Percentiles rank a stretch among this genome's conserved stretches.
phyloP scores from a whole-genome alignment of 2,113 vertebrate species.

The Mellivora capensis region DNA sequence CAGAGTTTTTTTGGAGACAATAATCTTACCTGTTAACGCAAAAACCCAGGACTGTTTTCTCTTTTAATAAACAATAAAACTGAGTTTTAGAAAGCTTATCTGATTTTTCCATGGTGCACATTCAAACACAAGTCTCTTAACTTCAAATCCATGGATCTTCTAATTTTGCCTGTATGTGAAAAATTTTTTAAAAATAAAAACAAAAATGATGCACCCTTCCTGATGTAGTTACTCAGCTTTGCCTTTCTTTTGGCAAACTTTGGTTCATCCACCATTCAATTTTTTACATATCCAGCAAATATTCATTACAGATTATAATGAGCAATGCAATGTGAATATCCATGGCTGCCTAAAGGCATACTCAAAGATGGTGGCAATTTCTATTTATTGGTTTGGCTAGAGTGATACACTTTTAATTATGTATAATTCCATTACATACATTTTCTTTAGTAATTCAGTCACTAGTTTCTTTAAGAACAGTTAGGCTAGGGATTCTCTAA shows the following conservation, averaged over 20 bases:
- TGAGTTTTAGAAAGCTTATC: not conserved
- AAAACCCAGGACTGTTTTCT: not conserved
- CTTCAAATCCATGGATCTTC: not conserved
- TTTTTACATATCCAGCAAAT: not conserved
- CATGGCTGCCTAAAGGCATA: not conserved
- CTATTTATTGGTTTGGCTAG: not conserved
- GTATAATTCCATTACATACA: not conserved
- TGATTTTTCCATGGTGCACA: not conserved
- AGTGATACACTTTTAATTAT: not conserved
- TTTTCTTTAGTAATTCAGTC: not conserved
- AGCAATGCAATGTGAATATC: not conserved
- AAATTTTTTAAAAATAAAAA: not conserved
- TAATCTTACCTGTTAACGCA: not conserved
- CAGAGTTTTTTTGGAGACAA: not conserved
- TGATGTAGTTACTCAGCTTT: not conserved
- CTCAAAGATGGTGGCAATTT: not conserved
- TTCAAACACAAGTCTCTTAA: not conserved
- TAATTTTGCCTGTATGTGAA: not conserved
- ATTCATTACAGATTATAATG: not conserved
- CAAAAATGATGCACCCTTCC: not conserved
- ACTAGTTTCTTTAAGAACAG: not conserved
- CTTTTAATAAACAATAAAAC: slow-evolving; percentile 23
- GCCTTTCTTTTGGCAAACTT: not conserved
- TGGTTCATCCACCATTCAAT: not conserved
- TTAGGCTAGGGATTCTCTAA: not conserved